A percentile compares a stretch with the other conserved stretches of the same genome.
Conservation (phyloP, 2,113 vertebrate genomes). For the Myodes glareolus region DNA sequence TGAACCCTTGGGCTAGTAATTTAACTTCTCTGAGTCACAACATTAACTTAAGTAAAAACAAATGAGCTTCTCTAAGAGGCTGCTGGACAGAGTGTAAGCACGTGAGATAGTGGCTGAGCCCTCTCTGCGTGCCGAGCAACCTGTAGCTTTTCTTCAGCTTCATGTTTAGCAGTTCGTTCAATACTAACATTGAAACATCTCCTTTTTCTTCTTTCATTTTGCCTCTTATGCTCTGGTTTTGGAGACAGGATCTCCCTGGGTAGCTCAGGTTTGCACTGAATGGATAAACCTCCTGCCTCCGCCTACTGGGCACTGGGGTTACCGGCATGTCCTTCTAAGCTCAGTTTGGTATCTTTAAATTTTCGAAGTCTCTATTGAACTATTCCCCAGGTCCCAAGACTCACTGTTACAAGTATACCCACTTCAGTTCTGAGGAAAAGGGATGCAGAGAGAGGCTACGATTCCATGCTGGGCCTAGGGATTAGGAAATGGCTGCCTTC, state of each 20-base stretch:
- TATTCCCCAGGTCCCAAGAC: not conserved
- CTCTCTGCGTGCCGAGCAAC: accelerated
- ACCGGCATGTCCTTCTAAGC: accelerated
- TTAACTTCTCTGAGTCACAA: not conserved
- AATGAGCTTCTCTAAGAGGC: not conserved
- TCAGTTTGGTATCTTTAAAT: not conserved
- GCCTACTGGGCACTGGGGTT: not conserved
- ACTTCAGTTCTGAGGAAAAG: not conserved
- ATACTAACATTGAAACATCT: accelerated
- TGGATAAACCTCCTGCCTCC: not conserved
- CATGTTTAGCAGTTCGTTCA: not conserved
- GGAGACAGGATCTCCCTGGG: not conserved
- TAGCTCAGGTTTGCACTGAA: not conserved
- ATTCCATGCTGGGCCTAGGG: accelerated
- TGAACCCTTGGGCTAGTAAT: not conserved
- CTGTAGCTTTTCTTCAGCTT: accelerated
- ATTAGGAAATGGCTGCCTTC: not conserved
- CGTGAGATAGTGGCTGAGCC: accelerated
- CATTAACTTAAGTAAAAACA: accelerated
- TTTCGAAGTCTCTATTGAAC: not conserved
- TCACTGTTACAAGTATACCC: not conserved
- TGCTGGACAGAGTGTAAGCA: accelerated
- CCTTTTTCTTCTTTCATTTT: not conserved
- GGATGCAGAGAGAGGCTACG: accelerated
- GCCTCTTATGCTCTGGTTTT: not conserved